Conservation (phyloP, 2,888 invertebrate genomes). For the Heliconius erato region DNA sequence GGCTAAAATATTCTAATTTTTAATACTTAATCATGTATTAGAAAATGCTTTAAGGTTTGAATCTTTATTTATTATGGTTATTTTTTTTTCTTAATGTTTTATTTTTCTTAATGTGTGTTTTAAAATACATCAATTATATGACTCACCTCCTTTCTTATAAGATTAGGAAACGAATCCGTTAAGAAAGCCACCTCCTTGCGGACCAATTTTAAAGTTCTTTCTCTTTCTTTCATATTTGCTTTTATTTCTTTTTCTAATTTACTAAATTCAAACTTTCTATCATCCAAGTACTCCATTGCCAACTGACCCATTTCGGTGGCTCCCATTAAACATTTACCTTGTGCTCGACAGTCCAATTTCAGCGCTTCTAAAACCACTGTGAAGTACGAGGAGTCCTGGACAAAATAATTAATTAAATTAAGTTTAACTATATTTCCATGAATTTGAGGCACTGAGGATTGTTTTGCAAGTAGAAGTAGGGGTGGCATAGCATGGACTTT, state of each 20-base stretch:
- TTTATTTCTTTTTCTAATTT: slow-evolving; percentile 86
- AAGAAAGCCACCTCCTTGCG: slow-evolving; percentile 77
- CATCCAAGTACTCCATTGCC: slow-evolving; percentile 88
- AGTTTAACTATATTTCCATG: slow-evolving; percentile 6
- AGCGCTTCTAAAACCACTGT: slow-evolving; percentile 87
- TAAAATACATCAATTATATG: background rate
- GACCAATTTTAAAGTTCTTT: slow-evolving; percentile 83
- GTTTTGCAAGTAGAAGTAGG: background rate
- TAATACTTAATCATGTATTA: too few species aligned
- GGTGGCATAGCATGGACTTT: too few species aligned
- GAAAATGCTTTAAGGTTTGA: too few species aligned
- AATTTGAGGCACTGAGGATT: background rate
- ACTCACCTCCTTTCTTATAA: slow-evolving; percentile 79
- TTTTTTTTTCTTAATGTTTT: too few species aligned
- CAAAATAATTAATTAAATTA: slow-evolving; percentile 5
- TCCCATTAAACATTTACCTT: slow-evolving; percentile 87
- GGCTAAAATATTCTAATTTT: too few species aligned
- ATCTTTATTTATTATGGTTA: too few species aligned
- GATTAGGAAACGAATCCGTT: slow-evolving; percentile 76
- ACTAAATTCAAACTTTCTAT: slow-evolving; percentile 86
- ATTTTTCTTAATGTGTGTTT: too few species aligned
- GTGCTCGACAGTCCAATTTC: slow-evolving; percentile 85
- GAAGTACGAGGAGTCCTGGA: slow-evolving; percentile 87
- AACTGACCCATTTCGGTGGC: slow-evolving; percentile 89
- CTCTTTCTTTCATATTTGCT: slow-evolving; percentile 87